Evolutionary conservation across 2,888 invertebrate genomes (phyloP), one percentile per base, ranked within the genome.

Genomic region (Stenchaetothrips biformis): DNA sequence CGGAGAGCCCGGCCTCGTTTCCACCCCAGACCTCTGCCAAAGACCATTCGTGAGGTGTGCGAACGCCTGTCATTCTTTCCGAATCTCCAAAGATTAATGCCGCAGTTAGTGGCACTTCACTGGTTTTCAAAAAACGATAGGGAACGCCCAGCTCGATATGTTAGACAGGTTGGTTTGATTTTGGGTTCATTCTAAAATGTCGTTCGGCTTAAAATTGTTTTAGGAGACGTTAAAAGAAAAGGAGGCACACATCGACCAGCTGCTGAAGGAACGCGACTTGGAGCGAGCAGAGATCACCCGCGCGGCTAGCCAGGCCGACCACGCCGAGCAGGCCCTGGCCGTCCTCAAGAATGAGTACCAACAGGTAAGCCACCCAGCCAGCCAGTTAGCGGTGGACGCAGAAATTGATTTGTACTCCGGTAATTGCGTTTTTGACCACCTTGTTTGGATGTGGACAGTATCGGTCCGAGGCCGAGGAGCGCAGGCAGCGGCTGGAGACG

Each of bases 191-290:
- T 37, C 37, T 37, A 37, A 37, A 37, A 4, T 37, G 37, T 37
- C 37, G 37, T 37, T 37, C 37, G 2, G 37, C 6, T 53, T 53
- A 2, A 1, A 13, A 53, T 25, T 79, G 79, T 81, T 48, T 82
- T 87, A 98, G 97, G 96, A 97, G 87, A 89, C 95, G 53, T 88
- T 98, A 81, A 93, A 94, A 86, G 98, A 98, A 87, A 98, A 98
- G 86, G 96, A 98, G 85, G 93, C 94, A 83, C 97, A 98, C 86
- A 92, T 99, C 85, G 97, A 98, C 85, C 93, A 95, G 85, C 89
- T 99, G 84, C 90, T 98, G 87, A 92, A 93, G 82, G 98, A 99
- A 86, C 89, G 97, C 80, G 98, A 98, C 85, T 86, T 97, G 84
- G 98, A 97, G 86, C 90, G 97, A 84, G 92, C 94, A 49, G 96